Base-by-base conservation (phyloP, 2,113 vertebrate species). In the Gorsachius goisagi region DNA sequence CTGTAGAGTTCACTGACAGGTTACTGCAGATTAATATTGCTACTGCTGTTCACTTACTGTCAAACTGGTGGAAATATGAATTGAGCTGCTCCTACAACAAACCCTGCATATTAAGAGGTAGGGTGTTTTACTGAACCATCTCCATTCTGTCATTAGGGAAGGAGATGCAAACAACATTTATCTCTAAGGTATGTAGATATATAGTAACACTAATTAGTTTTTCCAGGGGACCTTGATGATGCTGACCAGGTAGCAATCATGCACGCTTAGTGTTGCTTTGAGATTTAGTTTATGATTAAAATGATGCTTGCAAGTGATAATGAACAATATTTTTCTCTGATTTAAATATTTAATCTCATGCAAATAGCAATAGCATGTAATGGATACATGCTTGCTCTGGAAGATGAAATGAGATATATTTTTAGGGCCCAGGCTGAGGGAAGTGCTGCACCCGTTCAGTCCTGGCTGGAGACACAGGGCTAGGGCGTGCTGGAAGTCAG, bases 1-100 rank as follows among this genome's bases (percentile, higher is more conserved):
- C 98, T 98, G 97, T 97, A 98, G 99, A 99, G 99, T 99, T 99
- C 99, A 99, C 98, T 98, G 98, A 96, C 97, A 98, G 99, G 99
- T 99, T 99, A 99, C 98, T 98, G 99, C 98, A 98, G 98, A 98
- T 98, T 98, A 98, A 99, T 99, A 98, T 97, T 98, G 98, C 98
- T 97, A 98, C 98, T 98, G 98, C 98, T 99, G 98, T 99, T 99
- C 99, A 97, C 99, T 99, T 98, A 98, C 97, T 97, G 98, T 98
- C 98, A 98, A 98, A 98, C 98, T 94, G 52, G 97, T 94, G 97
- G 96, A 98, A 98, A 98, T 98, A 98, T 97, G 98, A 98, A 98
- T 98, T 98, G 98, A 98, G 97, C 97, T 92, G 96, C 96, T 97
- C 96, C 91, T 87, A 97, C 97, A 98, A 98, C 98, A 98, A 98